Percentiles rank a stretch among this genome's conserved stretches.
Evolutionary conservation across 1,140 invertebrate genomes (phyloP).

Genomic region (Leptoteleia sp.): DNA sequence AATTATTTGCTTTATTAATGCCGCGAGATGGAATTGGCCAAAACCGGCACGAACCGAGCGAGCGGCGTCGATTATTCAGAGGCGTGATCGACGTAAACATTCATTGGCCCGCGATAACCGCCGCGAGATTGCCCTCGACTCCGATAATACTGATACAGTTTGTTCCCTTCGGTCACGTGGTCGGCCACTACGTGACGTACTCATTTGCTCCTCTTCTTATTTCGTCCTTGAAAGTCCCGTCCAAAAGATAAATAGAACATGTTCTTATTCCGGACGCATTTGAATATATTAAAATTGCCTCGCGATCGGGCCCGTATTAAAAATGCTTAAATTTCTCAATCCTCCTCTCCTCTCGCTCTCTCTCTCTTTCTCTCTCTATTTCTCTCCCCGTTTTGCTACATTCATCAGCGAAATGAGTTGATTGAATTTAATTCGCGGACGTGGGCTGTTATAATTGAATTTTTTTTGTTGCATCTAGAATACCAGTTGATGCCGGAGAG

Average conservation of each 20-base stretch:
- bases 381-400: neutral
- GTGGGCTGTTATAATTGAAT: conserved; percentile 44
- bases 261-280: conserved; percentile 27
- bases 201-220: too few species aligned
- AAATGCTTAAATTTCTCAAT: conserved; percentile 45
- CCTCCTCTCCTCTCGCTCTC: too few species aligned
- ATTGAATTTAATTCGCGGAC: conserved; percentile 56
- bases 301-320: conserved; percentile 33
- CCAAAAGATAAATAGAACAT: conserved; percentile 39
- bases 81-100: conserved; percentile 1
- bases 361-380: too few species aligned
- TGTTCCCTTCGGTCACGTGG: conserved; percentile 1
- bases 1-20: conserved; percentile 53
- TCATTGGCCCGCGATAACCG: too few species aligned
- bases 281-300: conserved; percentile 47
- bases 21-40: conserved; percentile 21
- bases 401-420: conserved; percentile 3
- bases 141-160: too few species aligned
- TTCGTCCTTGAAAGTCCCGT: too few species aligned
- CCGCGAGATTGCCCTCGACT: too few species aligned
- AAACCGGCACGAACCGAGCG: conserved; percentile 2
- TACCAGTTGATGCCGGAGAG: conserved; percentile 35
- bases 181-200: conserved; percentile 33
- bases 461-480: conserved; percentile 47
- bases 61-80: conserved; percentile 3